Evolutionary conservation across 2,113 vertebrate genomes (phyloP).

Genomic region (Rhinopomastus cyanomelas): DNA sequence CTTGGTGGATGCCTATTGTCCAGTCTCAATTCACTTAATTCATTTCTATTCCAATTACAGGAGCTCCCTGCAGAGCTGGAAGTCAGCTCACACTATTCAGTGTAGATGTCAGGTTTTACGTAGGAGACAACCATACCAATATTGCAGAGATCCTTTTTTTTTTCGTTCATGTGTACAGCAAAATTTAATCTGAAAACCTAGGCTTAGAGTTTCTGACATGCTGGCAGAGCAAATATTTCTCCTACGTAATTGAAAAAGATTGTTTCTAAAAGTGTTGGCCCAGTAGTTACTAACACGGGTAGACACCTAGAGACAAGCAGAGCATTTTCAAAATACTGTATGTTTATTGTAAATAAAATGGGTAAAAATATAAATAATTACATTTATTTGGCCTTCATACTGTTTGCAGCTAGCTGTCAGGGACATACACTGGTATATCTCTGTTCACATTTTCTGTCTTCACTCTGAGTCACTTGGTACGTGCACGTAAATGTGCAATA

Average conservation of each 20-base stretch:
- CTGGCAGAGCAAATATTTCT: slow-evolving; percentile 5
- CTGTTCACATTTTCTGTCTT: background rate
- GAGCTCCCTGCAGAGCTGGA: background rate
- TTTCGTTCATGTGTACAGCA: background rate
- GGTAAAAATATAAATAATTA: background rate
- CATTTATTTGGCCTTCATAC: background rate
- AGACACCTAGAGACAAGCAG: background rate
- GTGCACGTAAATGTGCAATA: background rate
- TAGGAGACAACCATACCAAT: background rate
- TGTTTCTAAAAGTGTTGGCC: background rate
- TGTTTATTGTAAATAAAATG: background rate
- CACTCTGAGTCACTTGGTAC: background rate
- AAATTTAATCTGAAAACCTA: background rate
- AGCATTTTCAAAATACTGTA: background rate
- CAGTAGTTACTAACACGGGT: background rate
- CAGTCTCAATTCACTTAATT: background rate
- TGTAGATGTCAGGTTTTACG: background rate
- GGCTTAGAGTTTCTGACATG: background rate
- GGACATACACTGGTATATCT: background rate
- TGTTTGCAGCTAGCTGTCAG: background rate
- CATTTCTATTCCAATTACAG: background rate
- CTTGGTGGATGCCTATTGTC: background rate
- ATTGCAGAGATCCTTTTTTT: background rate
- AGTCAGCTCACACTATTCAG: background rate
- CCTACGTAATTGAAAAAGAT: background rate